A percentile compares a stretch with the other conserved stretches of the same genome.
Conservation (phyloP, 92 coral and sea anemone species). For the Epizoanthus rinbou region DNA sequence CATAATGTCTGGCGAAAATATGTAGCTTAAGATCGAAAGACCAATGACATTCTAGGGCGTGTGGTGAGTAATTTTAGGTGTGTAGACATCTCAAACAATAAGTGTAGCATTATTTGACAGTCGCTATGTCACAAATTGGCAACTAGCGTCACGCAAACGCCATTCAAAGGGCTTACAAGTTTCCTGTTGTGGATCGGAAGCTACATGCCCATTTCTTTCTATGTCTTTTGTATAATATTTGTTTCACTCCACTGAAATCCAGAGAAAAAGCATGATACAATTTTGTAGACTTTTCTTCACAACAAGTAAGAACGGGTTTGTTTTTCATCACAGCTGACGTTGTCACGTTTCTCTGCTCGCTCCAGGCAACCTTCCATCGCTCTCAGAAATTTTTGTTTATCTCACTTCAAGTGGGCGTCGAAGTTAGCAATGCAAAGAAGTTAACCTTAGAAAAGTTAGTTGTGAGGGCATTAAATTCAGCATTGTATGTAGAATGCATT, state of each 20-base stretch:
- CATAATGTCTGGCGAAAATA: constrained; percentile 28
- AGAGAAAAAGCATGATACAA: neutral
- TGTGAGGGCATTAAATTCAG: neutral
- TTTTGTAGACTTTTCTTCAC: neutral
- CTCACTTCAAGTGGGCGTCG: constrained; percentile 21
- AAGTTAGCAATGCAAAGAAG: neutral
- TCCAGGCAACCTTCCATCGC: neutral
- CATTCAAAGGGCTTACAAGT: constrained; percentile 1
- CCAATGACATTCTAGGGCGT: constrained; percentile 47
- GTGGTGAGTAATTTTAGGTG: constrained; percentile 37
- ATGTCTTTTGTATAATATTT: neutral
- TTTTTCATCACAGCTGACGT: constrained; percentile 3
- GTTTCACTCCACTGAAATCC: neutral
- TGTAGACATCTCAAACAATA: constrained; percentile 22
- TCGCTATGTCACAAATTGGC: constrained; percentile 12
- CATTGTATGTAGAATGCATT: constrained; percentile 9
- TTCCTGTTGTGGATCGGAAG: constrained; percentile 33
- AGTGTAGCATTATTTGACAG: constrained; percentile 17
- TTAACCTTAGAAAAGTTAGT: constrained; percentile 21
- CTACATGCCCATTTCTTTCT: neutral
- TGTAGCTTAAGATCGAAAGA: constrained; percentile 20
- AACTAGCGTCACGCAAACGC: constrained; percentile 30
- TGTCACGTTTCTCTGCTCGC: neutral
- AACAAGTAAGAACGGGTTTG: neutral
- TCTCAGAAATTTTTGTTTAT: neutral